Evolutionary conservation across 37 sponge, comb jelly and placozoan species (phyloP).

Genomic region (Bolinopsis microptera): DNA sequence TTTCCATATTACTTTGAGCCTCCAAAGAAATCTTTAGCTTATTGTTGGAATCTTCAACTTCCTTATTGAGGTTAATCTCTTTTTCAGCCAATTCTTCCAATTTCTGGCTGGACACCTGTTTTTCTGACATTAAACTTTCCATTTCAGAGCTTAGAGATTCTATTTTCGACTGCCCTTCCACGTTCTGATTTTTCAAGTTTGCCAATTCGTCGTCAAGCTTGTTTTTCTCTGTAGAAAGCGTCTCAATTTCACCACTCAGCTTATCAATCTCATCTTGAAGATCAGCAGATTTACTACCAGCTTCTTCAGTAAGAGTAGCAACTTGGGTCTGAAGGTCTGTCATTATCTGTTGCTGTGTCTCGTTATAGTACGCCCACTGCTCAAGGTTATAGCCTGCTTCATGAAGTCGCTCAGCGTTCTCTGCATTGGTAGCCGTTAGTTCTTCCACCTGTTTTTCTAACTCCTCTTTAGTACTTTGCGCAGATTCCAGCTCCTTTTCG

Average conservation of each 20-base stretch:
- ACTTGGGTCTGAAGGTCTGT: slow-evolving; percentile 2
- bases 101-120: neutral
- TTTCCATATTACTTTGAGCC: neutral
- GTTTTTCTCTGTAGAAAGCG: neutral
- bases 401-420: neutral
- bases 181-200: neutral
- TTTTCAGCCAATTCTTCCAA: neutral
- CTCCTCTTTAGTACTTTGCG: neutral
- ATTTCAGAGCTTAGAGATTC: neutral
- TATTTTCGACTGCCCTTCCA: neutral
- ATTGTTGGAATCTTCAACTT: neutral
- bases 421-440: neutral
- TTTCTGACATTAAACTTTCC: neutral
- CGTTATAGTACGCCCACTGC: slow-evolving; percentile 30
- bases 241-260: neutral
- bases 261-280: neutral
- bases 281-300: neutral
- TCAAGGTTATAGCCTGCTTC: slow-evolving; percentile 39
- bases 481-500: neutral
- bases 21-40: neutral
- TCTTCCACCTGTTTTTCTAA: neutral
- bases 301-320: neutral
- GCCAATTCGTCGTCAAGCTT: neutral
- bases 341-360: neutral
- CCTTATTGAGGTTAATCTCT: neutral